Evolutionary conservation across 2,113 vertebrate species (phyloP), one percentile per base, ranked within the genome.

Genomic region (Alces alces): DNA sequence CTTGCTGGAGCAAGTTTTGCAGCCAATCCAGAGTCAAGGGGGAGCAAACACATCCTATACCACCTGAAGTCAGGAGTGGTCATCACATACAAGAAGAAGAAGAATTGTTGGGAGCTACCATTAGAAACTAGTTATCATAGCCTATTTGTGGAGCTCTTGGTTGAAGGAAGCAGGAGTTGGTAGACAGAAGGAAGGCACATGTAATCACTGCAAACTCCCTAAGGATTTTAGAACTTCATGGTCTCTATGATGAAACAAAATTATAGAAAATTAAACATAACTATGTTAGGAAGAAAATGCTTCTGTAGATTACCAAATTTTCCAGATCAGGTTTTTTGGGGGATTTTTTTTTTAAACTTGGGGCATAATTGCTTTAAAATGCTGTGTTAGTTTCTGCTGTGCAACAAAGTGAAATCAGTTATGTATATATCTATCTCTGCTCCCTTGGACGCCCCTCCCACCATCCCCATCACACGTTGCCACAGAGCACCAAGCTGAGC

Each of bases 1-100:
- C 27, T 64, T 91, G 6, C 39, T 13, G 36, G 16, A 93, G 30
- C 13, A 91, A 66, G 3, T 87, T 87, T 86, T 89, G 36, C 60
- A 15, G 6, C 19, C n/a, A 64, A 5, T 16, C 14, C 19, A 50
- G 30, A 36, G 50, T 33, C 15, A 30, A 95, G 2, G 12, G 47
- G 25, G 19, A 36, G 43, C 7, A 8, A 21, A 73, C 45, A 25
- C 0, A 47, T 39, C 1, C 11, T 82, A 2, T 3, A 19, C 1
- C 23, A 39, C 27, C n/a, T 82, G 21, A n/a, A 36, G 14, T 45
- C 60, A 73, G 21, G 12, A 15, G n/a, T 36, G n/a, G 45, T 28
- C 45, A 27, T 58, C 55, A 64, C 36, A 28, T 39, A 21, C 3
- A n/a, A 47, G 47, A 28, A 39, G 6, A 43, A 8, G 5, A 61